Evolutionary conservation across 1,140 invertebrate genomes (phyloP).

Genomic region (Stegodyphus dumicola): DNA sequence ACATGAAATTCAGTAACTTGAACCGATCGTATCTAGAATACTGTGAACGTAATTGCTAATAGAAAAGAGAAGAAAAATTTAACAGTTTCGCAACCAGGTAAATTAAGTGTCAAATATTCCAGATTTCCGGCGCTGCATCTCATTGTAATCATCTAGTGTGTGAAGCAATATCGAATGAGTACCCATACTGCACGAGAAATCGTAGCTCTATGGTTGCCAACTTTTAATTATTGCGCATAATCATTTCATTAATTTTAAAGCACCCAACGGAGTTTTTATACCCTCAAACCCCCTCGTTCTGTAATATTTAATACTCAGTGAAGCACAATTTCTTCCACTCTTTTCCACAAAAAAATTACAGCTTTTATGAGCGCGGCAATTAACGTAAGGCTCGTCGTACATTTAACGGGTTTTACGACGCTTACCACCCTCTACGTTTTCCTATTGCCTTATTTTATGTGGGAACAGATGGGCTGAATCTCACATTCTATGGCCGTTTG

Average conservation of each 20-base stretch:
- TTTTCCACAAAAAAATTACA: slow-evolving; percentile 1
- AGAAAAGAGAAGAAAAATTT: no score
- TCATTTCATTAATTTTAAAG: slow-evolving; percentile 48
- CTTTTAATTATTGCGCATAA: slow-evolving; percentile 39
- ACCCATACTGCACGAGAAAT: background rate
- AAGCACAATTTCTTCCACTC: slow-evolving; percentile 1
- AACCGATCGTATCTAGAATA: no score
- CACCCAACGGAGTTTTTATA: slow-evolving; percentile 28
- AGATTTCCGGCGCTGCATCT: no score
- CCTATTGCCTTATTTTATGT: slow-evolving; percentile 46
- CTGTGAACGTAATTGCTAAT: no score
- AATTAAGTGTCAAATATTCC: no score
- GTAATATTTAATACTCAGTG: background rate
- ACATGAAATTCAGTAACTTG: no score
- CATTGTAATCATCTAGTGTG: no score
- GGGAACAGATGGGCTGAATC: slow-evolving; percentile 37
- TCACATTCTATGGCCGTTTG: slow-evolving; percentile 42
- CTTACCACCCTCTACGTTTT: slow-evolving; percentile 31
- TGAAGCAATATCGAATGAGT: no score
- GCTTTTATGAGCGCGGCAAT: slow-evolving; percentile 34
- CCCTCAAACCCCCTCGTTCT: background rate
- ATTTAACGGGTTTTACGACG: slow-evolving; percentile 29
- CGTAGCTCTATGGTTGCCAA: background rate
- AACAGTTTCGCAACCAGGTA: no score
- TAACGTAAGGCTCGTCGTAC: slow-evolving; percentile 24